A percentile compares a stretch with the other conserved stretches of the same genome.
phyloP scores from a whole-genome alignment of 2,888 invertebrate genomes.

The Halictus ligatus region DNA sequence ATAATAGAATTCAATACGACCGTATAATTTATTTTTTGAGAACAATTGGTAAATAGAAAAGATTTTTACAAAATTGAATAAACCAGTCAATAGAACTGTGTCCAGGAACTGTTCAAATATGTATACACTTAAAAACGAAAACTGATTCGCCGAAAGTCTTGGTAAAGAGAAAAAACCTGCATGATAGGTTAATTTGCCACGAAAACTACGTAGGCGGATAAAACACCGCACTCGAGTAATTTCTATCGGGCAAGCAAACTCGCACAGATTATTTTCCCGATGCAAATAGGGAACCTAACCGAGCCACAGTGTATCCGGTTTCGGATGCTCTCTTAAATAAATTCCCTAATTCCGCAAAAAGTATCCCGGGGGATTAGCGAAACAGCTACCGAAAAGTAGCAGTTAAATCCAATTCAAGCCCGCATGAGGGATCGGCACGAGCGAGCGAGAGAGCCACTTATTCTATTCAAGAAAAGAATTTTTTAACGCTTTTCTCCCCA shows the following conservation, averaged over 20 bases:
- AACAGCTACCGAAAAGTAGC: constrained; percentile 8
- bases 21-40: not conserved
- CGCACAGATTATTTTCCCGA: not conserved
- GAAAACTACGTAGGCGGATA: not conserved
- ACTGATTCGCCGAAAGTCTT: too few species aligned
- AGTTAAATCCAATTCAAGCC: not conserved
- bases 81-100: too few species aligned
- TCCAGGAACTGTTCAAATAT: not conserved
- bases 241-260: not conserved
- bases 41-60: not conserved
- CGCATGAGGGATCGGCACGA: not conserved
- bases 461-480: constrained; percentile 36
- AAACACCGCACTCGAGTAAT: not conserved
- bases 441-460: not conserved
- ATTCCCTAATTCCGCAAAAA: not conserved
- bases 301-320: not conserved
- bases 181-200: too few species aligned
- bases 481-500: constrained; percentile 11
- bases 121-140: too few species aligned
- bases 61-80: not conserved
- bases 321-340: not conserved
- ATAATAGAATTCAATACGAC: too few species aligned
- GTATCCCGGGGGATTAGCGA: not conserved
- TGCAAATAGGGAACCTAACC: not conserved
- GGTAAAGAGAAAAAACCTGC: not conserved